Base-by-base conservation (phyloP, 2,113 vertebrate species). In the Dryoscopus gambensis region DNA sequence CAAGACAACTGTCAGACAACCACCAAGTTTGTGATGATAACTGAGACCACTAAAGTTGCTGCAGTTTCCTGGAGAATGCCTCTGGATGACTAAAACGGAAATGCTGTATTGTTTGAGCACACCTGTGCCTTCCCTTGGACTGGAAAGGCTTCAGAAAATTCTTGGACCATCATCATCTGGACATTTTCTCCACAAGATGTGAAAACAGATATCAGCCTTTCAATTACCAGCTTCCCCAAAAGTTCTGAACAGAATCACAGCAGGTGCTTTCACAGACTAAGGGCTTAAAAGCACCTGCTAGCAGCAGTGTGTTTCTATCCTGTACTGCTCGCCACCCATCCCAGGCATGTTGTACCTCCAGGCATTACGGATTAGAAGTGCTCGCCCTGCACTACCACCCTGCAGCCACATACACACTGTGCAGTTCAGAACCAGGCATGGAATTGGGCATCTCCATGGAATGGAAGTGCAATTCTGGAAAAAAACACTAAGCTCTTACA, bases 321-420 rank as follows among this genome's bases (percentile, higher is more conserved):
- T 47, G 1, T 5, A 28, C 22, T 37, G 23, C 33, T 39, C 5
- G 0, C 3, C 4, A 5, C 9, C 39, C 53, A 22, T 14, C n/a
- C 49, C 3, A 3, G 33, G 56, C 64, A 33, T 50, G 53, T 7
- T n/a, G 57, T 1, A 28, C 15, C 24, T 53, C 37, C 60, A 84
- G 40, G 57, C 46, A 24, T 13, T 24, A 16, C 0, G 4, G 22
- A 42, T n/a, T 7, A 60, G 62, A 6, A 1, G 55, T 9, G 23
- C 35, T n/a, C 17, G 4, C 15, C 28, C 56, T 56, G 47, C 50
- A 21, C 52, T 31, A 7, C 39, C 31, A 42, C 15, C 31, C 37
- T 62, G 42, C 60, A 79, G 79, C 60, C 52, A 70, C 49, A 37
- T 5, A 23, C 2, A 3, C 15, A 24, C 27, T 69, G 64, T 9